Percentiles rank a stretch among this genome's conserved stretches.
These are phyloP conservation scores for Gymnoscelis rufifasciata DNA, from an alignment of 2,888 invertebrate genomes.

Conservation along the genomic window DNA sequence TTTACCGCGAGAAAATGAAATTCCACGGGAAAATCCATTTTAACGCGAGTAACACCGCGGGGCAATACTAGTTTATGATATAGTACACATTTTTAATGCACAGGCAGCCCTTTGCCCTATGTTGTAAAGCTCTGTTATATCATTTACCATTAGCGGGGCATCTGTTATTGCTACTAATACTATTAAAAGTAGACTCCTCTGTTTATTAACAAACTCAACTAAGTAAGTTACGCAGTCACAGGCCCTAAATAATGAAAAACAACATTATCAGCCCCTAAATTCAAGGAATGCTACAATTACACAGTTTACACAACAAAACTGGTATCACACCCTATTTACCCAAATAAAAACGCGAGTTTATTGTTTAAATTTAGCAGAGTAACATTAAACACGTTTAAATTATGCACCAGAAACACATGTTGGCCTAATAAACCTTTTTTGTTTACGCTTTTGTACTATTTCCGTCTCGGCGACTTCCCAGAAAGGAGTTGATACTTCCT, in stretches of 20 bases:
- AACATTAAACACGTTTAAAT: slow-evolving; percentile 23
- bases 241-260: neutral
- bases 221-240: too few species aligned
- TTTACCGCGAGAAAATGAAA: too few species aligned
- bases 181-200: too few species aligned
- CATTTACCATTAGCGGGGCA: too few species aligned
- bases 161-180: too few species aligned
- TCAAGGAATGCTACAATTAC: neutral
- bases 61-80: too few species aligned
- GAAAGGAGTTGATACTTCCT: slow-evolving; percentile 18
- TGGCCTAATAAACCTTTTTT: slow-evolving; percentile 38
- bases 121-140: too few species aligned
- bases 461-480: slow-evolving; percentile 25
- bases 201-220: too few species aligned
- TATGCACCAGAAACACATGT: slow-evolving; percentile 25
- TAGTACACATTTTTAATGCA: too few species aligned
- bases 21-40: too few species aligned
- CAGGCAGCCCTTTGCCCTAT: too few species aligned
- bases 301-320: neutral
- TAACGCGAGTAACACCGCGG: too few species aligned
- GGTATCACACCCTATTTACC: slow-evolving; percentile 9
- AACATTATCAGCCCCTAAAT: neutral
- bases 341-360: slow-evolving; percentile 14
- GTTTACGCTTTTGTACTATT: slow-evolving; percentile 36
- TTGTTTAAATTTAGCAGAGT: slow-evolving; percentile 22